Percentiles rank a stretch among this genome's conserved stretches.
Conservation (phyloP, 2,797 vertebrate genomes). For the Lateolabrax maculatus region DNA sequence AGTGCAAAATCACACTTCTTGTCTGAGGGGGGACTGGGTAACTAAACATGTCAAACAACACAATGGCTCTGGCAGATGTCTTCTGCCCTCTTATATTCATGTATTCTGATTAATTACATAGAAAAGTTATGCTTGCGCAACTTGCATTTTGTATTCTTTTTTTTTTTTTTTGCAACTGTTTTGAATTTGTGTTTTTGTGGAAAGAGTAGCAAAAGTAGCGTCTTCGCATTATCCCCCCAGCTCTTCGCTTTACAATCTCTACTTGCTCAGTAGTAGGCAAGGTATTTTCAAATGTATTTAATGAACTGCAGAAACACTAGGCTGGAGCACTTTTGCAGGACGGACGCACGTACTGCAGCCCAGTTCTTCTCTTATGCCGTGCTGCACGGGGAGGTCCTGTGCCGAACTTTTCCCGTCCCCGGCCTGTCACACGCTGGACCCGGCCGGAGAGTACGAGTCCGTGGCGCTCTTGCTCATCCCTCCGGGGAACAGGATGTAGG, state of each 20-base stretch:
- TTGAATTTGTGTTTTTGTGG: constrained; percentile 2
- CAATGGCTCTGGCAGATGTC: not conserved
- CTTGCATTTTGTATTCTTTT: not conserved
- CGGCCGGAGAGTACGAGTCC: constrained; percentile 90
- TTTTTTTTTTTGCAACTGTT: not conserved
- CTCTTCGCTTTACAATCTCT: not conserved
- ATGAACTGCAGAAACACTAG: not conserved
- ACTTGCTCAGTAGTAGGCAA: not conserved
- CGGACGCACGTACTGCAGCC: not conserved
- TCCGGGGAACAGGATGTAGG: constrained; percentile 96
- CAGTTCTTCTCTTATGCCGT: not conserved
- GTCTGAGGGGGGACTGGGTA: not conserved
- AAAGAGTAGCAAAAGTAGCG: constrained; percentile 24
- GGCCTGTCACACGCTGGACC: constrained; percentile 79
- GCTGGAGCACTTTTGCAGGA: not conserved
- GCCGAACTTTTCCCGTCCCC: constrained; percentile 14
- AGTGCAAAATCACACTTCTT: not conserved
- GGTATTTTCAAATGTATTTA: not conserved
- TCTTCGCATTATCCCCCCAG: not conserved
- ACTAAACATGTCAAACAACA: not conserved
- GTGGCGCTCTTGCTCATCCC: constrained; percentile 90
- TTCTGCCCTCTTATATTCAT: not conserved
- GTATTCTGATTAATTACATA: not conserved
- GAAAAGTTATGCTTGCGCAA: not conserved
- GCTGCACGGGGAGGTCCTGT: not conserved